A percentile compares a stretch with the other conserved stretches of the same genome.
These are phyloP conservation scores for Rhogogaster chlorosoma DNA, from an alignment of 2,888 invertebrate genomes.

Conservation along the genomic window DNA sequence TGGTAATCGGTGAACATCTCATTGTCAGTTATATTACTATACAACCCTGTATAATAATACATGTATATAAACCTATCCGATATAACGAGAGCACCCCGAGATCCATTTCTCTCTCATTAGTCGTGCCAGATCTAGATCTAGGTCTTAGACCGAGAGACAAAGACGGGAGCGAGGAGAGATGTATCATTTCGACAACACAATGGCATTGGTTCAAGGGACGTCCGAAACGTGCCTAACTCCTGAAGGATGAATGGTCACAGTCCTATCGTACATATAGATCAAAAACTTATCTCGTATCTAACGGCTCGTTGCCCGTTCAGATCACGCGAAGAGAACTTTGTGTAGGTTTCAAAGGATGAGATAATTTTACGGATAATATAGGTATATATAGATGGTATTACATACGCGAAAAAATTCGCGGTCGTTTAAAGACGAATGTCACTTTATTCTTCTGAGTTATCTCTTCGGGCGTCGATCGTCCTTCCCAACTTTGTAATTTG, in stretches of 20 bases:
- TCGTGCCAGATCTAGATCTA: slow-evolving; percentile 20
- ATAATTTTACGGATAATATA: neutral
- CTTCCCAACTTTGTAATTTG: neutral
- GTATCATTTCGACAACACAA: slow-evolving; percentile 48
- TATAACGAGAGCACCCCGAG: slow-evolving; percentile 44
- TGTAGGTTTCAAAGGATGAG: neutral
- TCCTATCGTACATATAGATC: slow-evolving; percentile 22
- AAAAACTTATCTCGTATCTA: slow-evolving; percentile 19
- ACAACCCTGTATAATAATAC: slow-evolving; percentile 22
- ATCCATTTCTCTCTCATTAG: slow-evolving; percentile 50
- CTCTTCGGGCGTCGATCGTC: neutral
- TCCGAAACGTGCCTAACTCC: slow-evolving; percentile 3
- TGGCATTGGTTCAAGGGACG: slow-evolving; percentile 15
- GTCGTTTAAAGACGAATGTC: neutral
- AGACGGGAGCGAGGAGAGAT: slow-evolving; percentile 40
- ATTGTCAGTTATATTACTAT: neutral
- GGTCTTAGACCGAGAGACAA: slow-evolving; percentile 15
- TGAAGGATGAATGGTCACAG: slow-evolving; percentile 33
- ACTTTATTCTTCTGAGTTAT: neutral
- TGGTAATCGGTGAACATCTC: slow-evolving; percentile 21
- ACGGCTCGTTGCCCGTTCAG: neutral
- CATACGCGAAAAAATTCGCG: neutral
- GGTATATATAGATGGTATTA: no score
- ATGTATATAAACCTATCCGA: slow-evolving; percentile 21
- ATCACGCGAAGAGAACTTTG: neutral